phyloP scores from a whole-genome alignment of 2,888 invertebrate genomes.

The Mongoloraphidia duomilia region DNA sequence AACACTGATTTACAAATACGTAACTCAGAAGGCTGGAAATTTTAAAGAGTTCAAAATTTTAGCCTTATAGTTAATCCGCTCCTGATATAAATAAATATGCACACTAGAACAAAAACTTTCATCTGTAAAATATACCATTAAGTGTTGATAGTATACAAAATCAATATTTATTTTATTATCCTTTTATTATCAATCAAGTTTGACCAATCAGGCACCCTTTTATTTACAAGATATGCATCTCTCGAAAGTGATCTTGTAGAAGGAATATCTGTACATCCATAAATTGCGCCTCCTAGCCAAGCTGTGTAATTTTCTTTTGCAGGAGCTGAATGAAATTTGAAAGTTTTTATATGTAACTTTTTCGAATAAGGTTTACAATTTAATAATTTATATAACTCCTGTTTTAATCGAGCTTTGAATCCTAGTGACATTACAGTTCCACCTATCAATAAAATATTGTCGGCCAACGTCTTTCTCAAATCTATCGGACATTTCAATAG shows the following conservation, averaged over 20 bases:
- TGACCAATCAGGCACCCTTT: conserved; percentile 72
- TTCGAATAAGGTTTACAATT: conserved; percentile 44
- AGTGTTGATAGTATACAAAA: too few relatives aligned
- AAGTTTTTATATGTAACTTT: conserved; percentile 43
- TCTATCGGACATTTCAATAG: conserved; percentile 74
- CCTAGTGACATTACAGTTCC: conserved; percentile 77
- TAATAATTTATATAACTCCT: conserved; percentile 58
- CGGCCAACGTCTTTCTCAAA: conserved; percentile 58
- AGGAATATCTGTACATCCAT: conserved; percentile 61
- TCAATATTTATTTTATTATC: too few relatives aligned
- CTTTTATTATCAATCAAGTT: conserved; percentile 41
- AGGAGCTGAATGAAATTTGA: conserved; percentile 71
- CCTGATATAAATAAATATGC: too few relatives aligned
- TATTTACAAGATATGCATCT: conserved; percentile 56
- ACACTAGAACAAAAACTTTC: too few relatives aligned
- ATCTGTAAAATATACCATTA: too few relatives aligned
- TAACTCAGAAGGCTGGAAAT: too few relatives aligned
- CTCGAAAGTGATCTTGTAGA: conserved; percentile 54
- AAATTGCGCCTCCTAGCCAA: conserved; percentile 78
- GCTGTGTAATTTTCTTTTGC: conserved; percentile 68
- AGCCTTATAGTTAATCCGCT: too few relatives aligned
- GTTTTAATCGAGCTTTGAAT: conserved; percentile 61
- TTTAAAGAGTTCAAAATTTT: too few relatives aligned
- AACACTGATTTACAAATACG: too few relatives aligned
- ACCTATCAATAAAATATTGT: conserved; percentile 75